Percentiles rank a stretch among this genome's conserved stretches.
These are phyloP conservation scores for Tipula vernalis DNA, from an alignment of 2,888 invertebrate species.

Conservation along the genomic window DNA sequence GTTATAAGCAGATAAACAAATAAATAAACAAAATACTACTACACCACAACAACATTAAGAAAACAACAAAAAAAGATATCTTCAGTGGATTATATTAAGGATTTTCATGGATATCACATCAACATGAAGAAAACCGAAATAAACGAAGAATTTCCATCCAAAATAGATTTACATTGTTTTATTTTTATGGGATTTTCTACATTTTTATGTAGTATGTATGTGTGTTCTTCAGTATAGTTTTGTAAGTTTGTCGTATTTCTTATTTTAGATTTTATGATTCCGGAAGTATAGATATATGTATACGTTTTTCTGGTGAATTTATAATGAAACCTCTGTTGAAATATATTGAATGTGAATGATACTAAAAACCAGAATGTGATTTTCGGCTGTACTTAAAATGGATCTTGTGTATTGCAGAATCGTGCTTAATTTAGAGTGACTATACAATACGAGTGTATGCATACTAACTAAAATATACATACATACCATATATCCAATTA, in stretches of 20 bases:
- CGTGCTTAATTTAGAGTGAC: neutral
- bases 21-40: neutral
- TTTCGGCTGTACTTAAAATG: neutral
- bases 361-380: neutral
- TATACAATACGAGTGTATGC: neutral
- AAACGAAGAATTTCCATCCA: neutral
- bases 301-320: neutral
- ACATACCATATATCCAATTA: neutral
- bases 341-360: neutral
- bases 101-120: neutral
- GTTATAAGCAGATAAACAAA: neutral
- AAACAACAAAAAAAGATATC: neutral
- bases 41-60: neutral
- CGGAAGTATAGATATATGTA: neutral
- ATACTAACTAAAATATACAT: neutral
- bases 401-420: neutral
- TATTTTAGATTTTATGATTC: neutral
- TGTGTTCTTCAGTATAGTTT: neutral
- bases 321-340: neutral
- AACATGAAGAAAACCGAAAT: neutral
- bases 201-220: neutral
- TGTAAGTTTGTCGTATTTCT: neutral
- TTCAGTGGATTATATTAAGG: constrained; percentile 4
- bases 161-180: neutral
- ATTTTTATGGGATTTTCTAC: neutral